These are phyloP conservation scores for Sclerodermus sp. DNA, from an alignment of 2,888 invertebrate genomes.

Conservation along the genomic window DNA sequence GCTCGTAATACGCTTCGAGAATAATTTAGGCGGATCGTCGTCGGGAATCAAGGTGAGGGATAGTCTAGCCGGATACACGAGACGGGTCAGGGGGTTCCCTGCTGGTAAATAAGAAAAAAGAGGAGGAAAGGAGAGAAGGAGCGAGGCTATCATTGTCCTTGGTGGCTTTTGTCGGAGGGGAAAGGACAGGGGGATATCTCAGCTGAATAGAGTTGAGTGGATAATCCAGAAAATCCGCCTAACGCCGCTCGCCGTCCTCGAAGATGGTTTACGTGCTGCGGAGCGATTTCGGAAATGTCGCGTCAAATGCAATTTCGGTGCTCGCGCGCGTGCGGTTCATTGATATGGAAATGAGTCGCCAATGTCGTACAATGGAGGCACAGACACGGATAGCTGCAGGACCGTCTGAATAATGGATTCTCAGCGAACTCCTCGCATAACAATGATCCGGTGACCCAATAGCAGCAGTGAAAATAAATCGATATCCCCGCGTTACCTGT, in stretches of 20 bases:
- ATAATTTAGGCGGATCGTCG: no score
- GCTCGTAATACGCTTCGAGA: no score
- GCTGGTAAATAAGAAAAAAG: no score
- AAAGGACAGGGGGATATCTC: no score
- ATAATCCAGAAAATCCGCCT: conserved; percentile 6
- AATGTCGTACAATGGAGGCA: conserved; percentile 53
- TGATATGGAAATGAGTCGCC: conserved; percentile 55
- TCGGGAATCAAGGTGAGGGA: no score
- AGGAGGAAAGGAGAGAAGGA: no score
- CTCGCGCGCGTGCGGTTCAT: conserved; percentile 37
- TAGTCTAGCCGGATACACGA: no score
- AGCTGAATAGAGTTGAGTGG: no score
- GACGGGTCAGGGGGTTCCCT: no score
- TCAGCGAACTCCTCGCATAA: conserved; percentile 46
- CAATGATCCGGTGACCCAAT: conserved; percentile 48
- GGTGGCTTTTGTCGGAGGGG: no score
- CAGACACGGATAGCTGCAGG: conserved; percentile 45
- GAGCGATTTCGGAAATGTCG: conserved; percentile 14
- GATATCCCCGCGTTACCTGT: conserved; percentile 16
- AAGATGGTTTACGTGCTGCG: conserved; percentile 7
- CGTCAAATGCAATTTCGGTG: conserved; percentile 13
- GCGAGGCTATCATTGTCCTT: no score
- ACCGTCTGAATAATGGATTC: conserved; percentile 51
- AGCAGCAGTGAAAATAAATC: conserved; percentile 43
- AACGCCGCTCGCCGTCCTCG: conserved; percentile 5